Conservation (phyloP, 2,113 vertebrate genomes). For the Pterophyllum scalare region DNA sequence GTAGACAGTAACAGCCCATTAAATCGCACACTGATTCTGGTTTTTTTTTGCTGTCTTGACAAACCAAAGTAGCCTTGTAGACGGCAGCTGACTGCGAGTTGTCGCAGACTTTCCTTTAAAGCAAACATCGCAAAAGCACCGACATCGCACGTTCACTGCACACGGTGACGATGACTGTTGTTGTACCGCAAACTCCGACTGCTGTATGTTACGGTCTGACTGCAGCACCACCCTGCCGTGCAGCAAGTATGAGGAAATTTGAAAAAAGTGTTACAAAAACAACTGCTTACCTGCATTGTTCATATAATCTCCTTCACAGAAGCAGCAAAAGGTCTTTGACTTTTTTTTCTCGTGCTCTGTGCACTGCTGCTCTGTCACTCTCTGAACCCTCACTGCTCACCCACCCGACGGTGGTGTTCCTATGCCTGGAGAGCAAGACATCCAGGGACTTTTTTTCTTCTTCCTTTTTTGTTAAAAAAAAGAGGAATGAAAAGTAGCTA, state of each 20-base stretch:
- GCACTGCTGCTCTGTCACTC: background rate
- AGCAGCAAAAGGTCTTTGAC: background rate
- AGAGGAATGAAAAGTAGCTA: background rate
- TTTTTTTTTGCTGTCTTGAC: background rate
- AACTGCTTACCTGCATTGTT: background rate
- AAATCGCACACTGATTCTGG: background rate
- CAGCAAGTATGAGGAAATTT: background rate
- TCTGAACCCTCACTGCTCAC: too few species aligned
- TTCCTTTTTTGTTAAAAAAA: background rate
- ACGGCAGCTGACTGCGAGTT: background rate
- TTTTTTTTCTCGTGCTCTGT: background rate
- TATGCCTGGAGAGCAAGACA: background rate
- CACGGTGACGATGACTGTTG: rapidly evolving
- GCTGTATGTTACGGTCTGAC: background rate
- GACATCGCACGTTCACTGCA: rapidly evolving
- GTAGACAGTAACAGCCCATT: too few species aligned
- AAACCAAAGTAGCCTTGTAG: background rate
- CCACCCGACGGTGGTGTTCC: background rate
- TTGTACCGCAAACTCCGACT: background rate
- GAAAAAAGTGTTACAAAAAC: background rate
- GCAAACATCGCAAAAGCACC: background rate
- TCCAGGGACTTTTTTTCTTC: background rate
- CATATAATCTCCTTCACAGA: background rate
- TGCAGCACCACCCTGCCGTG: background rate
- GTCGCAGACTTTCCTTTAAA: background rate